A percentile compares a stretch with the other conserved stretches of the same genome.
Evolutionary conservation across 2,888 invertebrate species (phyloP).

Genomic region (Salpingus planirostris): DNA sequence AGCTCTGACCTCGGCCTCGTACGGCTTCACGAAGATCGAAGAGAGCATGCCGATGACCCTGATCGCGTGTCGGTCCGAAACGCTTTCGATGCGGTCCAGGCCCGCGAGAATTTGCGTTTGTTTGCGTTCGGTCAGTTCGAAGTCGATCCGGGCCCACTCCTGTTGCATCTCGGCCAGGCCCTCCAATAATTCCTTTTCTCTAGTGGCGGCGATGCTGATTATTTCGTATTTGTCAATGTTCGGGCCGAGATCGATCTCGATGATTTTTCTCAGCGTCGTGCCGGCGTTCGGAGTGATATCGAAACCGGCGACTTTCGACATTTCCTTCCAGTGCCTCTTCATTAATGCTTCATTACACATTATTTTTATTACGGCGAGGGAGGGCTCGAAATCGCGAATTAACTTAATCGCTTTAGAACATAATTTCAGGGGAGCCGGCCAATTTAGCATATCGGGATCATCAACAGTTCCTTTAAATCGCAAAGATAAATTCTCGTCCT

Average conservation of each 20-base stretch:
- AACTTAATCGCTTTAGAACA: conserved; percentile 55
- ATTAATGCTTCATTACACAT: conserved; percentile 78
- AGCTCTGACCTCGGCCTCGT: conserved; percentile 56
- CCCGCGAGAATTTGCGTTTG: conserved; percentile 60
- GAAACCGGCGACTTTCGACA: conserved; percentile 67
- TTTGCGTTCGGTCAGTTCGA: conserved; percentile 53
- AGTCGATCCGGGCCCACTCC: conserved; percentile 65
- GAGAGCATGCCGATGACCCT: conserved; percentile 75
- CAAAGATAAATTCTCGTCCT: conserved; percentile 56
- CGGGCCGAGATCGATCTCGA: conserved; percentile 59
- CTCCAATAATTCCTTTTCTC: conserved; percentile 63
- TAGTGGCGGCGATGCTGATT: conserved; percentile 71
- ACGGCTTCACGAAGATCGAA: conserved; percentile 74
- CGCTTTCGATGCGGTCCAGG: conserved; percentile 64
- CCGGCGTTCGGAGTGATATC: conserved; percentile 75
- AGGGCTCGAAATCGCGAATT: conserved; percentile 62
- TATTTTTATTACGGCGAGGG: conserved; percentile 73
- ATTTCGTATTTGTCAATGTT: conserved; percentile 67
- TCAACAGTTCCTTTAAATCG: conserved; percentile 52
- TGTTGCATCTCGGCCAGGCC: conserved; percentile 62
- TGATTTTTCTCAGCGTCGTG: conserved; percentile 69
- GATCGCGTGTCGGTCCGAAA: conserved; percentile 71
- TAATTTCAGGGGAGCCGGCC: conserved; percentile 73
- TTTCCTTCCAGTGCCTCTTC: conserved; percentile 76
- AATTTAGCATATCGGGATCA: conserved; percentile 67